phyloP scores from a whole-genome alignment of 2,797 vertebrate species.

The Hoplostethus mediterraneus region DNA sequence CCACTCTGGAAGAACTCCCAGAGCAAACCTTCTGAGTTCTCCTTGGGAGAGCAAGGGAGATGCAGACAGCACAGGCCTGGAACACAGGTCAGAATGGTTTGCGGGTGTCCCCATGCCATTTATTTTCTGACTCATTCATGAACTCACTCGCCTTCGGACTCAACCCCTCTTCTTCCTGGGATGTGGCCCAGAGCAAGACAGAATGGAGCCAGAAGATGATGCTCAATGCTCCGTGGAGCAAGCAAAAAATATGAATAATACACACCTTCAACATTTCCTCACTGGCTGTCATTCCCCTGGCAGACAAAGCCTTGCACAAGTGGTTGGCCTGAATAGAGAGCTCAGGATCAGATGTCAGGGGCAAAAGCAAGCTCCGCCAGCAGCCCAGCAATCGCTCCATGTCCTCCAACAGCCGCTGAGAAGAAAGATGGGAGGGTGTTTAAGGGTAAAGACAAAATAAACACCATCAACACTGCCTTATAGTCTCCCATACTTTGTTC shows the following conservation, averaged over 20 bases:
- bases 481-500: not conserved
- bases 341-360: conserved; percentile 71
- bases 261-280: conserved; percentile 86
- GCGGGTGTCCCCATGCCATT: not conserved
- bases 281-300: conserved; percentile 74
- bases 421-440: not conserved
- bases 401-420: conserved; percentile 84
- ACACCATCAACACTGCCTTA: not conserved
- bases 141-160: no score
- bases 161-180: not conserved
- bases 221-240: not conserved
- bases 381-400: conserved; percentile 89
- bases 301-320: conserved; percentile 73
- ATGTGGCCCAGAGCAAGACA: not conserved
- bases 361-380: conserved; percentile 88
- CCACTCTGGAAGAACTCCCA: conserved; percentile 78
- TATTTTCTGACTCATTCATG: not conserved
- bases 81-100: conserved; percentile 23
- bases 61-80: conserved; percentile 86
- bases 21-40: conserved; percentile 82
- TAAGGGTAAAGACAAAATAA: not conserved
- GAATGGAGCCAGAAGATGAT: not conserved
- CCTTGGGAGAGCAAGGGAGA: conserved; percentile 79
- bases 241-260: not conserved
- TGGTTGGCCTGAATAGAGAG: conserved; percentile 73